phyloP scores from a whole-genome alignment of 2,888 invertebrate genomes.

The Epinotia ramella region DNA sequence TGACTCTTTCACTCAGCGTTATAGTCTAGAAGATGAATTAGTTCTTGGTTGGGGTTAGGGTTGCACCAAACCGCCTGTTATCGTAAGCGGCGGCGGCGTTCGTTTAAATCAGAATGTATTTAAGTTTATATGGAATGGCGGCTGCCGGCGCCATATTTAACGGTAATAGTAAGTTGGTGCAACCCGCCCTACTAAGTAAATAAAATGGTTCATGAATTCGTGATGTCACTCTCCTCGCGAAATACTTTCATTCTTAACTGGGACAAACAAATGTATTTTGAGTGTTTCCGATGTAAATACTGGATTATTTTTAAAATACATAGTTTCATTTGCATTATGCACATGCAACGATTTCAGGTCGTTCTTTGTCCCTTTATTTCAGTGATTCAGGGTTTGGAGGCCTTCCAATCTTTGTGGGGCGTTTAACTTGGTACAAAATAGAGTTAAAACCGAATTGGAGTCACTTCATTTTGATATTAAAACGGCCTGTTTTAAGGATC shows the following conservation, averaged over 20 bases:
- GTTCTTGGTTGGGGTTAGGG: no score
- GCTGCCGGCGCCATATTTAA: no score
- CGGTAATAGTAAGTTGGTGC: no score
- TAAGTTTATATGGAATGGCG: no score
- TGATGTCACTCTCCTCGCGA: not conserved
- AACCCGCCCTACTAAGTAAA: no score
- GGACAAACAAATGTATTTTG: conserved; percentile 6
- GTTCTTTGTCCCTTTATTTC: conserved; percentile 37
- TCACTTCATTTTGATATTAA: conserved; percentile 5
- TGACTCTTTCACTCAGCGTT: no score
- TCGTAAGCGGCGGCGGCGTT: no score
- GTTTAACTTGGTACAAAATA: not conserved
- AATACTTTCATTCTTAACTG: conserved; percentile 9
- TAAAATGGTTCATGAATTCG: no score
- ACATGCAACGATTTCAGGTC: conserved; percentile 18
- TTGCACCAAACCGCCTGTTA: no score
- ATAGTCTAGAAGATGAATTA: no score
- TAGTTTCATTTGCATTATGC: conserved; percentile 18
- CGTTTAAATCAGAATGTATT: no score
- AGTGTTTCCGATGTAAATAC: not conserved
- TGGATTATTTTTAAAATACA: conserved; percentile 4
- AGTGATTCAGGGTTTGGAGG: conserved; percentile 41
- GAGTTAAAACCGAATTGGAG: not conserved
- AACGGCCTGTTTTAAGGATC: not conserved
- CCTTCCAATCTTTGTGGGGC: conserved; percentile 31